Evolutionary conservation across 2,113 vertebrate species (phyloP), one percentile per base, ranked within the genome.

Genomic region (Catharus fuscescens): DNA sequence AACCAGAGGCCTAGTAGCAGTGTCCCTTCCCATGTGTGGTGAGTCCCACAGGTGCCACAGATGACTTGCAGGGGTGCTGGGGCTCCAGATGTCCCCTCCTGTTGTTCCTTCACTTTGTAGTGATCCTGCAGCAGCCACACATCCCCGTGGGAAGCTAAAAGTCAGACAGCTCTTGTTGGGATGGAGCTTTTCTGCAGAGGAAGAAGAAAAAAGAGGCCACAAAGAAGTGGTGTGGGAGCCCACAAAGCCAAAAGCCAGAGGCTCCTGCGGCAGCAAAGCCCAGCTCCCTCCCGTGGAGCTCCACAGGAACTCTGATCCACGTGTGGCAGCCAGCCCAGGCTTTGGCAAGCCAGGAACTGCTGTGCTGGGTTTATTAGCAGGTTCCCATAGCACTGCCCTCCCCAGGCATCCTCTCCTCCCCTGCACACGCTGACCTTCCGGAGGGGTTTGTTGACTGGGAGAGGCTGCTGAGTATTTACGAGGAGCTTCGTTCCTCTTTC

Each of bases 341-440:
- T 84, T 56, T 60, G 69, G 73, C 84, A 59, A 88, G 64, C 45
- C 23, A 5, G 5, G 16, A 32, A 32, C 40, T 53, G 44, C 62
- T 79, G 32, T 2, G 10, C 71, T 60, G 91, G 50, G 60, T 56
- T 91, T 90, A 83, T 73, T 78, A 29, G 13, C 36, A 42, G 54
- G 64, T 93, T 96, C 91, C 94, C 79, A 86, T 70, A 79, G 88
- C 48, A 8, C 70, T 94, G 85, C 70, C 54, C 59, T 92, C 70
- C 62, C 65, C 10, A 23, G 82, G 66, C 71, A 89, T 62, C 84
- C 64, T 80, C 50, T 53, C 44, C 53, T 76, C n/a, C 64, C 45
- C 61, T 60, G 69, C 31, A 1, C 40, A 47, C 10, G 69, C 40
- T 66, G 64, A 54, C 77, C 72, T 84, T 74, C 52, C 14, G 1